Percentiles rank a stretch among this genome's conserved stretches.
Evolutionary conservation across 23 tunicate genomes (phyloP).

Genomic region (Trididemnum nubilum): DNA sequence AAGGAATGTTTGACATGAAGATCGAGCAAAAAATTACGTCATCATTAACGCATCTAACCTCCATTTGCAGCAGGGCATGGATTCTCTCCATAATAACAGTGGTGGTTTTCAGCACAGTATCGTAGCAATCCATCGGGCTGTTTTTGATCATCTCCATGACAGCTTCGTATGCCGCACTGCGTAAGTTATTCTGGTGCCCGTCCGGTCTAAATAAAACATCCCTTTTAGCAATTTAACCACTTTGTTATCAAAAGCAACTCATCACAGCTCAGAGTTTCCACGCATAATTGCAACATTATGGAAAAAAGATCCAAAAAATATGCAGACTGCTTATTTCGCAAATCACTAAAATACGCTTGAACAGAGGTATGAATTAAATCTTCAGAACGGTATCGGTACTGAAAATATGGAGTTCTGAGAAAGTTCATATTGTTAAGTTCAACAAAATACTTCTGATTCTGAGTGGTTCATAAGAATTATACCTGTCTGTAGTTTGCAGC

Average conservation of each 20-base stretch:
- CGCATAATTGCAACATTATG: no score
- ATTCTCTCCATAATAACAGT: slow-evolving; percentile 85
- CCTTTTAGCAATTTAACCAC: no score
- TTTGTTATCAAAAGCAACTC: no score
- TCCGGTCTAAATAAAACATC: slow-evolving; percentile 45
- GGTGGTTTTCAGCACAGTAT: slow-evolving; percentile 90
- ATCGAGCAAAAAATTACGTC: no score
- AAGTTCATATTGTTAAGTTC: no score
- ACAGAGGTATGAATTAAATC: neutral
- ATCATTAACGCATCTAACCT: no score
- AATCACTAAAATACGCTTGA: no score
- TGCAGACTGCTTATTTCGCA: neutral
- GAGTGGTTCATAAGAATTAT: no score
- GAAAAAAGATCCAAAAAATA: neutral
- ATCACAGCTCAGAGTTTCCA: no score
- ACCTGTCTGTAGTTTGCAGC: slow-evolving; percentile 89
- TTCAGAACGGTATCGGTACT: neutral
- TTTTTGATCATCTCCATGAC: slow-evolving; percentile 99
- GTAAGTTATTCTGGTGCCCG: slow-evolving; percentile 92
- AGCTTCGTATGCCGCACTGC: slow-evolving; percentile 97
- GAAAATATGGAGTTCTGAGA: no score
- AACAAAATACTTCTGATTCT: no score
- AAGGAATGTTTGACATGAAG: no score
- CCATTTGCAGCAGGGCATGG: slow-evolving; percentile 81
- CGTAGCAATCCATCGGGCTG: slow-evolving; percentile 95